These are phyloP conservation scores for Congeria kusceri DNA, from an alignment of 2,888 invertebrate species.

Conservation along the genomic window DNA sequence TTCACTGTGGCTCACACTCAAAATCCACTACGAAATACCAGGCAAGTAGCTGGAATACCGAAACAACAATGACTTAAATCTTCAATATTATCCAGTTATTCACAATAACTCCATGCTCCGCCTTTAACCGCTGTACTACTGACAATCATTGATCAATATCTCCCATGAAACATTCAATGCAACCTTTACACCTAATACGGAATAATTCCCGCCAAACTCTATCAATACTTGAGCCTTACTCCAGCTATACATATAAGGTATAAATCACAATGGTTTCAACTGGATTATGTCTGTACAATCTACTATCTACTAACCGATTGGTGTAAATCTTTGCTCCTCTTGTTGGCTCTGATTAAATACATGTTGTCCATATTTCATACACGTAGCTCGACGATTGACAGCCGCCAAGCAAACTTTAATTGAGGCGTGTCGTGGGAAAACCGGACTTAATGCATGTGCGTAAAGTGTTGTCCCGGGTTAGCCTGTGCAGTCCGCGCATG, in stretches of 20 bases:
- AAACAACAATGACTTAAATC: background rate
- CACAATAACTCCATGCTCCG: background rate
- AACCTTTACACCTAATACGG: background rate
- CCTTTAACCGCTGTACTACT: background rate
- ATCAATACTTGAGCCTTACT: background rate
- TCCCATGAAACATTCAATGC: background rate
- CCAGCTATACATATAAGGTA: background rate
- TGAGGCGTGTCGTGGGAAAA: too few relatives aligned
- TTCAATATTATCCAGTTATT: background rate
- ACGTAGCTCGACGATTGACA: too few relatives aligned
- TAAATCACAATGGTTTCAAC: background rate
- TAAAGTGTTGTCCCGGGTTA: too few relatives aligned
- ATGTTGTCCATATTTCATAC: too few relatives aligned
- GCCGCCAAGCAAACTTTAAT: too few relatives aligned
- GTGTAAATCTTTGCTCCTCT: background rate
- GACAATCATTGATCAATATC: slow-evolving; percentile 10
- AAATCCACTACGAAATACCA: background rate
- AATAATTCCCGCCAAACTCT: background rate
- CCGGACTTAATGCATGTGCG: too few relatives aligned
- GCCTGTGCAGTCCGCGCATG: too few relatives aligned
- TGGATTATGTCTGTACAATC: slow-evolving; percentile 2
- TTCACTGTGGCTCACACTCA: slow-evolving; percentile 55
- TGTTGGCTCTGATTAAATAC: too few relatives aligned
- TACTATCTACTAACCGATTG: background rate
- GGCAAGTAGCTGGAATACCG: background rate